phyloP scores from a whole-genome alignment of 2,113 vertebrate genomes.

The Vidua macroura region DNA sequence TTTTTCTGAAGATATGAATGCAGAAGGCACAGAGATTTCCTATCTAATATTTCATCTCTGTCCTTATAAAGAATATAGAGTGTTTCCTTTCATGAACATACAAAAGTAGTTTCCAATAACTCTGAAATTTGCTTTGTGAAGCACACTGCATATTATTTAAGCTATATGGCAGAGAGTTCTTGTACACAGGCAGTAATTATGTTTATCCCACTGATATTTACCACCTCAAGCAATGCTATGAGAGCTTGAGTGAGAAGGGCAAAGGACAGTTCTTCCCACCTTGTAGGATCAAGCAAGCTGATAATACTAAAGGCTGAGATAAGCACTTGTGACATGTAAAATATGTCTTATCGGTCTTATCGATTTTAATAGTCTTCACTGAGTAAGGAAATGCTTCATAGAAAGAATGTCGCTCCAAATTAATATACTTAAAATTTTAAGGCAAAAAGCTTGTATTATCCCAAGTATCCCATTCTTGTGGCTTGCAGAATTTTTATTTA shows the following conservation, averaged over 20 bases:
- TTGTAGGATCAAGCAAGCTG: not conserved
- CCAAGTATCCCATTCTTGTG: not conserved
- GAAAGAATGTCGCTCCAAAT: not conserved
- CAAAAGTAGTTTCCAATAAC: not conserved
- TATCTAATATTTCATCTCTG: not conserved
- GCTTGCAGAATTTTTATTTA: not conserved
- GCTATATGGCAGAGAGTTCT: not conserved
- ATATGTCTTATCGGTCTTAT: not conserved
- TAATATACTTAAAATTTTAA: not conserved
- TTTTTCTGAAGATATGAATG: not conserved
- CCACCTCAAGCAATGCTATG: not conserved
- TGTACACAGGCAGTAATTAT: not conserved
- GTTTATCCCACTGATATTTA: not conserved
- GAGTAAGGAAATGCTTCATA: not conserved
- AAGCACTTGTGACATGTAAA: not conserved
- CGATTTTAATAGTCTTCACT: not conserved
- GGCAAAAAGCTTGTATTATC: not conserved
- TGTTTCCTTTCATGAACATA: not conserved
- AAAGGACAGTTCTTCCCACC: not conserved
- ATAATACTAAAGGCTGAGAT: not conserved
- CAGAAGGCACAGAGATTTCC: not conserved
- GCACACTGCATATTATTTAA: not conserved
- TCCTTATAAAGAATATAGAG: not conserved
- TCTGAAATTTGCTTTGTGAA: not conserved
- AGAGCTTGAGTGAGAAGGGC: not conserved